Percentiles rank a stretch among this genome's conserved stretches.
Evolutionary conservation across 2,797 vertebrate species (phyloP).

Genomic region (Merluccius polli): DNA sequence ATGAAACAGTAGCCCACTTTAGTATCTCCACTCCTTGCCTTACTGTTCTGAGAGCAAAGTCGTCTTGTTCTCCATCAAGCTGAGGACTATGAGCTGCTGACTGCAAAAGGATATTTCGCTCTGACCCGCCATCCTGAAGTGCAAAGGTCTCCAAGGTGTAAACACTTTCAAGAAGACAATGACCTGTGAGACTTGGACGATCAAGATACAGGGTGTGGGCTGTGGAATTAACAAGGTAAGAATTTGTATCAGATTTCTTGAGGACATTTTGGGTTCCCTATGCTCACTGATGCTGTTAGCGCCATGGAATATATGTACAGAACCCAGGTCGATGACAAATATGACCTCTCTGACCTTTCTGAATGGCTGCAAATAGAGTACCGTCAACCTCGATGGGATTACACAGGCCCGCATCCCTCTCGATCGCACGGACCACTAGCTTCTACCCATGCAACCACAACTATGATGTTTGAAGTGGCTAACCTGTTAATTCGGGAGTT

Average conservation of each 20-base stretch:
- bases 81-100: conserved; percentile 7
- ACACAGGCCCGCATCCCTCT: too few species aligned
- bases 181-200: neutral
- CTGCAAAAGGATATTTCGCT: neutral
- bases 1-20: neutral
- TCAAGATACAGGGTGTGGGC: neutral
- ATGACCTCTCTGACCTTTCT: too few species aligned
- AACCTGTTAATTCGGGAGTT: too few species aligned
- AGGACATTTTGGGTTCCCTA: neutral
- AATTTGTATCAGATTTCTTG: neutral
- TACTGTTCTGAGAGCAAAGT: conserved; percentile 2
- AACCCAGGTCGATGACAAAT: too few species aligned
- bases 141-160: conserved; percentile 1
- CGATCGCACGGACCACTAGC: too few species aligned
- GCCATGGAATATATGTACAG: conserved; percentile 6
- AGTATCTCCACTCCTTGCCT: conserved; percentile 11
- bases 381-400: too few species aligned
- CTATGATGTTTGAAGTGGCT: too few species aligned
- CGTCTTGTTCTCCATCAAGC: neutral
- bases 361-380: too few species aligned
- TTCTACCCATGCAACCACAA: too few species aligned
- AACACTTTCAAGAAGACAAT: neutral
- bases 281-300: neutral
- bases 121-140: neutral
- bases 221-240: neutral